Evolutionary conservation across 1,140 invertebrate species (phyloP).

Genomic region (Drosophila bipectinata): DNA sequence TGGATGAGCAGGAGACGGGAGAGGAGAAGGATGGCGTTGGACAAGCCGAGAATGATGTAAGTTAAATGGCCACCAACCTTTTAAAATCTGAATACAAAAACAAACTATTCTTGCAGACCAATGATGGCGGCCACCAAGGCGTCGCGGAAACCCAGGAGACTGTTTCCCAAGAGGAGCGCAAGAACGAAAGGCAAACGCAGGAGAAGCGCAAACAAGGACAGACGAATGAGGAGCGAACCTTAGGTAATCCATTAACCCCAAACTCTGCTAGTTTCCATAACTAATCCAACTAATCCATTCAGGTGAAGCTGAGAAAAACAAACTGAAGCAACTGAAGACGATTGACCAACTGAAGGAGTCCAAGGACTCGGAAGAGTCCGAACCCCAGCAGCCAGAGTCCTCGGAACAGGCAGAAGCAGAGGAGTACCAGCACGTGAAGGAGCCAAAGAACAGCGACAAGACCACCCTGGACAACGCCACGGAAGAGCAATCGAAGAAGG

Average conservation of each 20-base stretch:
- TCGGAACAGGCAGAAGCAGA: slow-evolving; percentile 78
- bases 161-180: slow-evolving; percentile 76
- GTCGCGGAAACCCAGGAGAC: slow-evolving; percentile 84
- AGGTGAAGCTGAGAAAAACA: slow-evolving; percentile 83
- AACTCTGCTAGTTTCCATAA: neutral
- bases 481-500: slow-evolving; percentile 92
- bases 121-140: slow-evolving; percentile 86
- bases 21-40: slow-evolving; percentile 87
- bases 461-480: slow-evolving; percentile 89
- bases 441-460: slow-evolving; percentile 88
- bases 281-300: neutral
- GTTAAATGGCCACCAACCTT: slow-evolving; percentile 18
- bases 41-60: slow-evolving; percentile 86
- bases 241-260: slow-evolving; percentile 79
- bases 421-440: slow-evolving; percentile 93
- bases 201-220: slow-evolving; percentile 78
- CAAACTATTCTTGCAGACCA: slow-evolving; percentile 67
- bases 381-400: slow-evolving; percentile 84
- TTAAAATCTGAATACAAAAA: neutral
- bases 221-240: slow-evolving; percentile 86
- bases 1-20: slow-evolving; percentile 84
- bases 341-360: slow-evolving; percentile 84
- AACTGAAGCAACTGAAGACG: slow-evolving; percentile 87
- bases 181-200: slow-evolving; percentile 74
- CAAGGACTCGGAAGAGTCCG: slow-evolving; percentile 84